A percentile compares a stretch with the other conserved stretches of the same genome.
Evolutionary conservation across 2,888 invertebrate genomes (phyloP).

Genomic region (Cactoblastis cactorum): DNA sequence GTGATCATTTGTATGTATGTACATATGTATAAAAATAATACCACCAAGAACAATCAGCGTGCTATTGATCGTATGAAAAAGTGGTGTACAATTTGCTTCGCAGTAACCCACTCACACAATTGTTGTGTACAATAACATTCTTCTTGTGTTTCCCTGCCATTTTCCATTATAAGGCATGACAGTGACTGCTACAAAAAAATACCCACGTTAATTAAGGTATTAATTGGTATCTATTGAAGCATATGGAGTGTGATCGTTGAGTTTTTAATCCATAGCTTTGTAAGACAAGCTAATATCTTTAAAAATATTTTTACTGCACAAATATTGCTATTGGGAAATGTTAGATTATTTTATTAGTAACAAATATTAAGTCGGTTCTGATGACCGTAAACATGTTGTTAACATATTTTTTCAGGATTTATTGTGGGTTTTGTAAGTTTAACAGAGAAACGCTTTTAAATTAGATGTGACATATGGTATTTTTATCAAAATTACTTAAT

Average conservation of each 20-base stretch:
- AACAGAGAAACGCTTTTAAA: no score
- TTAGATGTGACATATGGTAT: no score
- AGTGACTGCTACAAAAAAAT: constrained; percentile 3
- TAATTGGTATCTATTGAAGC: constrained; percentile 23
- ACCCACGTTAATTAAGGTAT: constrained; percentile 8
- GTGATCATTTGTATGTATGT: no score
- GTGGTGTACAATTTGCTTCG: constrained; percentile 8
- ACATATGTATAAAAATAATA: not conserved
- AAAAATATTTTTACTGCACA: not conserved
- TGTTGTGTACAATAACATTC: constrained; percentile 3
- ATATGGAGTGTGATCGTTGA: constrained; percentile 1
- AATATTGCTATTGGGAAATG: not conserved
- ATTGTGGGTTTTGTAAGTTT: no score
- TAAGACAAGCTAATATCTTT: not conserved
- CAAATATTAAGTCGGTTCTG: no score
- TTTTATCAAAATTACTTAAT: no score
- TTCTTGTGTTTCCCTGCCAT: constrained; percentile 5
- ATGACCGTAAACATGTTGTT: no score
- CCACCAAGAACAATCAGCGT: not conserved
- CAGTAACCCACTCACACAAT: constrained; percentile 9
- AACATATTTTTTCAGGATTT: no score
- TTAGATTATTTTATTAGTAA: no score
- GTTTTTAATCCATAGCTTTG: not conserved
- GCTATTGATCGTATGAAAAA: constrained; percentile 7
- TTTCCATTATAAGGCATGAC: constrained; percentile 10